Conservation (phyloP, 2,797 vertebrate genomes). For the Telmatherina bonti region DNA sequence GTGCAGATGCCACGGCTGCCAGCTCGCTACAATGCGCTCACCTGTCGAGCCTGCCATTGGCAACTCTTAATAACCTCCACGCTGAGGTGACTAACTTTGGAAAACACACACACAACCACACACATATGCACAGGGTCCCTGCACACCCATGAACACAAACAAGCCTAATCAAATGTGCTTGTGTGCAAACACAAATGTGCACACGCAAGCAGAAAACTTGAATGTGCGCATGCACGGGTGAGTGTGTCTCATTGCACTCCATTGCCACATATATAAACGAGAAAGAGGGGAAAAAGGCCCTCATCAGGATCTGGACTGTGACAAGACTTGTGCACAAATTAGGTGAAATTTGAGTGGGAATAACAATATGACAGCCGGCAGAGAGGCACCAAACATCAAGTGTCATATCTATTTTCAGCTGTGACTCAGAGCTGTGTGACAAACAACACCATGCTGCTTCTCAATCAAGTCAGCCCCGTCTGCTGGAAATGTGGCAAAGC, state of each 20-base stretch:
- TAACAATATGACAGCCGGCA: slow-evolving; percentile 79
- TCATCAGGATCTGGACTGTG: slow-evolving; percentile 79
- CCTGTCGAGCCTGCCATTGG: slow-evolving; percentile 80
- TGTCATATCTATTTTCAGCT: slow-evolving; percentile 81
- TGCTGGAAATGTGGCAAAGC: slow-evolving; percentile 66
- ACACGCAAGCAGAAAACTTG: slow-evolving; percentile 41
- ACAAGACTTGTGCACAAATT: slow-evolving; percentile 82
- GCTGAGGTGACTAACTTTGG: slow-evolving; percentile 70
- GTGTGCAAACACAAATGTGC: slow-evolving; percentile 62
- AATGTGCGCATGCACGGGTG: slow-evolving; percentile 33
- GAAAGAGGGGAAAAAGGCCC: slow-evolving; percentile 68
- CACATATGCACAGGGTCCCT: slow-evolving; percentile 1
- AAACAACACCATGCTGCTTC: slow-evolving; percentile 77
- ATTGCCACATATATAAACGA: slow-evolving; percentile 44
- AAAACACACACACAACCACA: slow-evolving; percentile 30
- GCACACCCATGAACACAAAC: slow-evolving; percentile 63
- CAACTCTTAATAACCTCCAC: slow-evolving; percentile 78
- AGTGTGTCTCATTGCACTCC: slow-evolving; percentile 52
- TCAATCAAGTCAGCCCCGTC: slow-evolving; percentile 73
- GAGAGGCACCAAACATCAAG: slow-evolving; percentile 78
- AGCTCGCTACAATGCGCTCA: slow-evolving; percentile 71
- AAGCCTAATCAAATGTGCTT: slow-evolving; percentile 72
- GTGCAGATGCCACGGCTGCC: slow-evolving; percentile 78
- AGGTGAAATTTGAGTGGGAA: slow-evolving; percentile 82
- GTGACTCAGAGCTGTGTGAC: slow-evolving; percentile 75